phyloP scores from a whole-genome alignment of 2,888 invertebrate genomes.

The Ametastegia equiseti region DNA sequence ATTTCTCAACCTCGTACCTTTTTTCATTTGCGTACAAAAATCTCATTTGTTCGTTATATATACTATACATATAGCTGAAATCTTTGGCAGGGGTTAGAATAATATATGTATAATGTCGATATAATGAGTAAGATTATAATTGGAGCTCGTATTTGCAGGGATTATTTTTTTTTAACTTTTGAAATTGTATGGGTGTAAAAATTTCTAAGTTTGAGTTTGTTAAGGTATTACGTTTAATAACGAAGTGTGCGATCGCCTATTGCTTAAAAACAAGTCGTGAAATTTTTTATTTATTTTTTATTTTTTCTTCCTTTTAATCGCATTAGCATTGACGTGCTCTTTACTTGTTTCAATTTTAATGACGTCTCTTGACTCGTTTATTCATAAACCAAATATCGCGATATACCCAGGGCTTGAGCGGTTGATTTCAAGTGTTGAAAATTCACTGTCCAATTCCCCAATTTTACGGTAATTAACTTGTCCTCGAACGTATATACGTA shows the following conservation, averaged over 20 bases:
- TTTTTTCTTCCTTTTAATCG: no score
- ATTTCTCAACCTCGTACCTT: background rate
- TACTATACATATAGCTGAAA: no score
- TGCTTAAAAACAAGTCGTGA: slow-evolving; percentile 7
- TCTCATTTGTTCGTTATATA: no score
- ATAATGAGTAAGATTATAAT: no score
- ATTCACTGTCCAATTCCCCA: slow-evolving; percentile 32
- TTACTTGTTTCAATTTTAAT: slow-evolving; percentile 32
- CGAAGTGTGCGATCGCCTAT: background rate
- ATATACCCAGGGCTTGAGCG: slow-evolving; percentile 5
- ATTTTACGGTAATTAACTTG: slow-evolving; percentile 34
- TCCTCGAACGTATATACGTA: background rate
- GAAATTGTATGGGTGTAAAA: background rate
- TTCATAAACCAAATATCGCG: slow-evolving; percentile 20
- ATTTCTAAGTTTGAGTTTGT: background rate
- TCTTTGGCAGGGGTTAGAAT: no score
- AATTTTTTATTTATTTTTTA: no score
- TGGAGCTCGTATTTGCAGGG: no score
- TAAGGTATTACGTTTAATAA: slow-evolving; percentile 2
- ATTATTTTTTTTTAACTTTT: no score
- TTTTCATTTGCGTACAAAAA: no score
- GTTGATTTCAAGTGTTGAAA: slow-evolving; percentile 19
- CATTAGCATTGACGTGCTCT: slow-evolving; percentile 12
- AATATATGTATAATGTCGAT: no score
- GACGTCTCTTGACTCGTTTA: slow-evolving; percentile 32